phyloP scores from a whole-genome alignment of 1,140 invertebrate species.

The Leptinotarsa texana region DNA sequence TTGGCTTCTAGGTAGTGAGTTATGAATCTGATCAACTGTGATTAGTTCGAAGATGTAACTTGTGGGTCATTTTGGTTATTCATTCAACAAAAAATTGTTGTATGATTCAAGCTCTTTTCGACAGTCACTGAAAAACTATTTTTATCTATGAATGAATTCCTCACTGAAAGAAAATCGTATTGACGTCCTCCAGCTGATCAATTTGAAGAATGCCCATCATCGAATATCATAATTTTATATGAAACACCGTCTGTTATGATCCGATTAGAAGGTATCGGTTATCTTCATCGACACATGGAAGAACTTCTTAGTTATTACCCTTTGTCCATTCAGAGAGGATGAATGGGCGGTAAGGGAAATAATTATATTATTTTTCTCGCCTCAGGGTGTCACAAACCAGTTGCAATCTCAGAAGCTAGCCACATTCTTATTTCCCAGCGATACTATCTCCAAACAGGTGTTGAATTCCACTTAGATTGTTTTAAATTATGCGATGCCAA shows the following conservation, averaged over 20 bases:
- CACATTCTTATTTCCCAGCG: slow-evolving; percentile 32
- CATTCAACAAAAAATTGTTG: too few species aligned
- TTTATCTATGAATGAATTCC: too few species aligned
- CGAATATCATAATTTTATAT: too few species aligned
- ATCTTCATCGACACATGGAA: slow-evolving; percentile 4
- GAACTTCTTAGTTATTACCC: slow-evolving; percentile 18
- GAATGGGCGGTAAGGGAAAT: slow-evolving; percentile 28
- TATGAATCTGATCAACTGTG: too few species aligned
- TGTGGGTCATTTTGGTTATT: too few species aligned
- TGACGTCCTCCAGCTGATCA: too few species aligned
- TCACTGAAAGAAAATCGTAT: too few species aligned
- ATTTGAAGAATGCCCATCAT: too few species aligned
- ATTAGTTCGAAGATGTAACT: too few species aligned
- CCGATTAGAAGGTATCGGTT: not conserved
- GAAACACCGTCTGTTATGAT: not conserved
- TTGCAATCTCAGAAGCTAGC: slow-evolving; percentile 29
- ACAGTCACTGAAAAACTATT: too few species aligned
- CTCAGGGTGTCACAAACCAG: slow-evolving; percentile 32
- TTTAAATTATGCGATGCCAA: slow-evolving; percentile 30
- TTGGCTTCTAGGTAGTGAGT: too few species aligned
- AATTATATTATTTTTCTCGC: slow-evolving; percentile 37
- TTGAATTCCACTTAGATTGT: slow-evolving; percentile 35
- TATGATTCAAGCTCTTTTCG: too few species aligned
- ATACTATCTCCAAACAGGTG: slow-evolving; percentile 35
- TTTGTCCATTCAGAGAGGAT: slow-evolving; percentile 27